These are phyloP conservation scores for Ischnura elegans DNA, from an alignment of 2,888 invertebrate species.

Conservation along the genomic window DNA sequence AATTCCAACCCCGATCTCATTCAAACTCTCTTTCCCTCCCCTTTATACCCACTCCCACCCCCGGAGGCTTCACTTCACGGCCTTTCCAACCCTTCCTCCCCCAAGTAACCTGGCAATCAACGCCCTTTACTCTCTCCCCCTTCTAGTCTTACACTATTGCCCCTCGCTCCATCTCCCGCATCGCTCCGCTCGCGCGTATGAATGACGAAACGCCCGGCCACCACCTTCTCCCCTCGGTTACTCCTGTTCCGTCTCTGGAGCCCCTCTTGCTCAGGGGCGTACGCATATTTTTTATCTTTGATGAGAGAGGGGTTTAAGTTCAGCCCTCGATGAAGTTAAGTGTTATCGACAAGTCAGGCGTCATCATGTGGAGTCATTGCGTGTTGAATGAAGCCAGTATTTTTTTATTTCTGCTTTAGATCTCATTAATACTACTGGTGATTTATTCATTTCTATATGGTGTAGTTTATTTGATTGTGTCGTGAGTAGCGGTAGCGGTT, in stretches of 20 bases:
- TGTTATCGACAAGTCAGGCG: too few relatives aligned
- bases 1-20: neutral
- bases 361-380: too few relatives aligned
- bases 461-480: too few relatives aligned
- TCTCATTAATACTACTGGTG: too few relatives aligned
- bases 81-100: neutral
- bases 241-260: neutral
- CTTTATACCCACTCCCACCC: neutral
- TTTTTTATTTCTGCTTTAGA: too few relatives aligned
- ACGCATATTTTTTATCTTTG: too few relatives aligned
- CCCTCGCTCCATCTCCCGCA: neutral
- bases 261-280: too few relatives aligned
- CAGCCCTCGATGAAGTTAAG: too few relatives aligned
- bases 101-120: constrained; percentile 55
- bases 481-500: too few relatives aligned
- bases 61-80: neutral
- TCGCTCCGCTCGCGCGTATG: neutral
- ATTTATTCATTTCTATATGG: too few relatives aligned
- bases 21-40: neutral
- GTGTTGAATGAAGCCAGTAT: too few relatives aligned
- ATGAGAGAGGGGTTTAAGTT: too few relatives aligned
- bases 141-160: neutral
- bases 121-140: constrained; percentile 33
- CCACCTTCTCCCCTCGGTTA: neutral
- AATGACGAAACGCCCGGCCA: neutral